Conservation (phyloP, 2,888 invertebrate species). For the Callyntrura guangdongensis region DNA sequence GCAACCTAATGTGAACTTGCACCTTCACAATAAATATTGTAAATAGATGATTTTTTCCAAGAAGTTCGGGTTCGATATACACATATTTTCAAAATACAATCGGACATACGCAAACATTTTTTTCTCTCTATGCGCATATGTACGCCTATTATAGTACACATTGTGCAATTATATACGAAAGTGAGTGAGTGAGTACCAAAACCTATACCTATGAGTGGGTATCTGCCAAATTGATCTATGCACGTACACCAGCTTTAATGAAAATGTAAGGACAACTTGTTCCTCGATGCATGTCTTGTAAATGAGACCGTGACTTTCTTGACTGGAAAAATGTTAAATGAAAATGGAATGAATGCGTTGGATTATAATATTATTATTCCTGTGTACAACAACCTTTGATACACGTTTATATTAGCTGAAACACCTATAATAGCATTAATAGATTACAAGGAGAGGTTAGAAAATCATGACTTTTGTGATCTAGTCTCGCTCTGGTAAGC, state of each 20-base stretch:
- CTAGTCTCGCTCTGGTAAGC: slow-evolving; percentile 55
- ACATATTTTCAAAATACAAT: slow-evolving; percentile 20
- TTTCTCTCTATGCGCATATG: too few relatives aligned
- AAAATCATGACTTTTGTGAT: slow-evolving; percentile 76
- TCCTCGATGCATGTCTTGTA: slow-evolving; percentile 67
- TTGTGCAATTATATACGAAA: not conserved
- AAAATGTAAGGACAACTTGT: slow-evolving; percentile 74
- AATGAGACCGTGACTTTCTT: slow-evolving; percentile 76
- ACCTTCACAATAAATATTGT: slow-evolving; percentile 64
- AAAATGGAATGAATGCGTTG: slow-evolving; percentile 62
- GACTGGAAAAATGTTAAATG: slow-evolving; percentile 70
- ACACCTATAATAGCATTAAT: slow-evolving; percentile 1
- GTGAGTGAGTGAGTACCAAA: not conserved
- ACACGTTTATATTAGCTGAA: not conserved
- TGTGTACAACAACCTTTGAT: slow-evolving; percentile 44
- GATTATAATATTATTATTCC: slow-evolving; percentile 48
- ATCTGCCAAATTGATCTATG: slow-evolving; percentile 57
- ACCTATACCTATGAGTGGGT: slow-evolving; percentile 7
- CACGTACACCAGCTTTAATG: slow-evolving; percentile 62
- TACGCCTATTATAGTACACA: not conserved
- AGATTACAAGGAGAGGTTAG: slow-evolving; percentile 27
- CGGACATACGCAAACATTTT: too few relatives aligned
- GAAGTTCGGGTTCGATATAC: slow-evolving; percentile 41
- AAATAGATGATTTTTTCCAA: slow-evolving; percentile 62
- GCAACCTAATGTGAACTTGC: slow-evolving; percentile 64